Evolutionary conservation across 2,797 vertebrate species (phyloP).

Genomic region (Rhadinocentrus ornatus): DNA sequence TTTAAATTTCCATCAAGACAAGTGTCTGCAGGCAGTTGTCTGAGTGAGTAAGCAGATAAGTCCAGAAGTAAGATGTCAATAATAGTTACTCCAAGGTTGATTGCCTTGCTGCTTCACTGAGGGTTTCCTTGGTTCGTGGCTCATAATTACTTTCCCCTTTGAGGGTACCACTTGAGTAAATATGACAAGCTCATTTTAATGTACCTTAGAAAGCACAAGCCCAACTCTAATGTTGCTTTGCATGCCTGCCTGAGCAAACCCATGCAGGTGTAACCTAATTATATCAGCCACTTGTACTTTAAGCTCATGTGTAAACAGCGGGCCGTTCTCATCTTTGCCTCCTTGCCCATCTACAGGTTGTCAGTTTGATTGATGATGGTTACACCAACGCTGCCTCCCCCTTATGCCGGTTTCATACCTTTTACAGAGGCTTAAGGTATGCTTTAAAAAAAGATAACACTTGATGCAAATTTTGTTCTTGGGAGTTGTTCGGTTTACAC

Average conservation of each 20-base stretch:
- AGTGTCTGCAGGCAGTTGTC: conserved; percentile 11
- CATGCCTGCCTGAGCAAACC: conserved; percentile 65
- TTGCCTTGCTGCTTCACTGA: conserved; percentile 56
- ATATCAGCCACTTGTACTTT: conserved; percentile 57
- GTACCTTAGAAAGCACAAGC: conserved; percentile 50
- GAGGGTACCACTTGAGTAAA: conserved; percentile 68
- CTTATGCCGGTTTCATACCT: conserved; percentile 16
- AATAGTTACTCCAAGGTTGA: conserved; percentile 44
- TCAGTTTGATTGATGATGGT: conserved; percentile 71
- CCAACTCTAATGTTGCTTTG: conserved; percentile 51
- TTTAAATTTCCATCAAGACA: background rate
- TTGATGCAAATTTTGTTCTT: conserved; percentile 37
- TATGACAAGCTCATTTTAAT: conserved; percentile 74
- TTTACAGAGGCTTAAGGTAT: background rate
- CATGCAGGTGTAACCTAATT: conserved; percentile 76
- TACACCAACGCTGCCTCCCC: conserved; percentile 8
- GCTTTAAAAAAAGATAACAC: conserved; percentile 30
- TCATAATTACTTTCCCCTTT: conserved; percentile 78
- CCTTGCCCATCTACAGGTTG: conserved; percentile 32
- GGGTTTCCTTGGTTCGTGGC: conserved; percentile 69
- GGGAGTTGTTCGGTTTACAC: conserved; percentile 22
- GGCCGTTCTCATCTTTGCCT: conserved; percentile 41
- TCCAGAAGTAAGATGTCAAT: conserved; percentile 32
- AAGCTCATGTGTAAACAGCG: conserved; percentile 66
- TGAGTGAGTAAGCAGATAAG: background rate